Evolutionary conservation across 2,113 vertebrate genomes (phyloP), one percentile per base, ranked within the genome.

Genomic region (Elgaria multicarinata): DNA sequence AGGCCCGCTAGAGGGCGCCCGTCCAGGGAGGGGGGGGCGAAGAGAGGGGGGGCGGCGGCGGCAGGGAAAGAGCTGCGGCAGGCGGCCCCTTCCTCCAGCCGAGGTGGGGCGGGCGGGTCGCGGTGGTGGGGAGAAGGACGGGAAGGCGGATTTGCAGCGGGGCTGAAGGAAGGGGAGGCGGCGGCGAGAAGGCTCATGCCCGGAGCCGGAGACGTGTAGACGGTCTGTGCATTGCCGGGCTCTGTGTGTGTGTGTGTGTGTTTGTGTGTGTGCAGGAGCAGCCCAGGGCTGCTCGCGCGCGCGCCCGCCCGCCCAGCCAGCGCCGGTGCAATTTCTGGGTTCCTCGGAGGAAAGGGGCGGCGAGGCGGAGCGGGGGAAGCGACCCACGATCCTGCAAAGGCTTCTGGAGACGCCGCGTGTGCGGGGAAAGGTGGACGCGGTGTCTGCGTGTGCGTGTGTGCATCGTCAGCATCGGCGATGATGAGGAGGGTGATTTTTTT

Each of bases 1-100:
- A 22, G 1, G 72, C 36, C n/a, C 90, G 50, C 86, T 77, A 91
- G 90, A 78, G 89, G 90, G 86, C 80, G 90, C 80, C 10, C 44
- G 39, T 26, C 6, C 20, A 3, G 84, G 77, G 66, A 50, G 64
- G 55, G 31, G 83, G 44, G 42, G 42, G 66, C 33, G 53, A 26
- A 8, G 33, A 39, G 12, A 20, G 50, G 76, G 10, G 44, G 44
- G 44, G 67, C 33, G 67, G 67, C 14, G 67, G 33, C 4, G 33
- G 58, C 58, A 22, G 50, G 39, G 28, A 31, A 39, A 33, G 46
- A 77, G 83, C 83, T 71, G 76, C 76, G 36, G 83, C 80, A 83
- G 69, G n/a, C n/a, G n/a, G n/a, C 80, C 55, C 71, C 80, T 28
- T 31, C 22, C 4, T 14, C 46, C 20, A 14, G 12, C 6, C 55